These are phyloP conservation scores for Vombatus ursinus DNA, from an alignment of 2,113 vertebrate species.

Conservation along the genomic window DNA sequence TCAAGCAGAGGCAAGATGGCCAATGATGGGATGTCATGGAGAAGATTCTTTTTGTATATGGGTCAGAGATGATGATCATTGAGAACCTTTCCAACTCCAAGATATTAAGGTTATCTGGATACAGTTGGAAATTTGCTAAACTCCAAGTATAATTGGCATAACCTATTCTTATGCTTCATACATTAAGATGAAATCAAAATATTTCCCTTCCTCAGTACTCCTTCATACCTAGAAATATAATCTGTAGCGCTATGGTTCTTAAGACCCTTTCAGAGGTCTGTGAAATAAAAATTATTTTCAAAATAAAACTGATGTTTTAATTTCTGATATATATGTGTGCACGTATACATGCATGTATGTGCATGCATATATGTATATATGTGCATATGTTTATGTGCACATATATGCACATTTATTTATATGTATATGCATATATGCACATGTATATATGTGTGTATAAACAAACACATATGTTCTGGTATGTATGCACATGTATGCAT, in stretches of 20 bases:
- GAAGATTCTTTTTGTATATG: neutral
- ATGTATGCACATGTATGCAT: neutral
- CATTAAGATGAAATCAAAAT: neutral
- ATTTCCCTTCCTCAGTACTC: neutral
- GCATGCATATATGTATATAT: neutral
- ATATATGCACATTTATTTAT: neutral
- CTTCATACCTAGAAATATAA: neutral
- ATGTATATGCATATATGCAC: neutral
- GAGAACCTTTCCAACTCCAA: neutral
- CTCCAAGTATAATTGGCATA: neutral
- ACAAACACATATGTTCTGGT: neutral
- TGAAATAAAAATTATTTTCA: neutral
- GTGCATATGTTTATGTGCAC: neutral
- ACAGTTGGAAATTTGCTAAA: neutral
- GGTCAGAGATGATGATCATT: neutral
- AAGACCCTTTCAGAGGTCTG: neutral
- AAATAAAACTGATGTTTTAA: neutral
- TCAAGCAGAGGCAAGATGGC: neutral
- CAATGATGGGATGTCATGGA: neutral
- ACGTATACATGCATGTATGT: neutral
- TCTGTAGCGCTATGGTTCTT: too few relatives aligned
- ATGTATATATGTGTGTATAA: neutral
- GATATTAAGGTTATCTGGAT: neutral
- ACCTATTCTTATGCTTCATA: neutral
- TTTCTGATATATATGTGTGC: too few relatives aligned